Conservation (phyloP, 2,113 vertebrate species). For the Varanus salvator region DNA sequence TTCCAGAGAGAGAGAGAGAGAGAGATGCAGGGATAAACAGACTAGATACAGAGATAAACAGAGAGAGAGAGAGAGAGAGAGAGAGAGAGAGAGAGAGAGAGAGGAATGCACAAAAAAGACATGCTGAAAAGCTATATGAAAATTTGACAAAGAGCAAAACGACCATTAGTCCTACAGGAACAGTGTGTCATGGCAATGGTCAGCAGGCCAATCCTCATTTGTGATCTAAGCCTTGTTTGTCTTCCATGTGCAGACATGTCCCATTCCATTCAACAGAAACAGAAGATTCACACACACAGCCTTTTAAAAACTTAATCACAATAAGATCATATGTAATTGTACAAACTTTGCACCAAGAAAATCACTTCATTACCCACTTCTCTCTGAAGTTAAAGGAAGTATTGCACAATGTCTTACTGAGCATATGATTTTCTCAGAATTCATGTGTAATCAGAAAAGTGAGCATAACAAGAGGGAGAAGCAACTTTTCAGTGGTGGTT, state of each 20-base stretch:
- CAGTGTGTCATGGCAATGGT: accelerated
- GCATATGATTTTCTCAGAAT: neutral
- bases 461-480: neutral
- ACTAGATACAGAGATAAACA: too few species aligned
- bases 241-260: neutral
- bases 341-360: neutral
- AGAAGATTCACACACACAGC: neutral
- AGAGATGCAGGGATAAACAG: too few species aligned
- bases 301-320: neutral
- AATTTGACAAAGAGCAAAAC: neutral
- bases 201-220: neutral
- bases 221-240: neutral
- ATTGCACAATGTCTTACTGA: neutral
- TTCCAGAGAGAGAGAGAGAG: too few species aligned
- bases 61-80: too few species aligned
- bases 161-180: neutral
- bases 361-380: neutral
- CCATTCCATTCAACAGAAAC: neutral
- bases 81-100: too few species aligned
- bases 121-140: neutral
- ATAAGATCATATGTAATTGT: neutral
- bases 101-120: too few species aligned
- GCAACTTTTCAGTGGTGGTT: too few species aligned
- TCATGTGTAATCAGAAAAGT: neutral
- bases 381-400: neutral